Evolutionary conservation across 2,113 vertebrate species (phyloP), one percentile per base, ranked within the genome.

Genomic region (Siphamia tubifer): DNA sequence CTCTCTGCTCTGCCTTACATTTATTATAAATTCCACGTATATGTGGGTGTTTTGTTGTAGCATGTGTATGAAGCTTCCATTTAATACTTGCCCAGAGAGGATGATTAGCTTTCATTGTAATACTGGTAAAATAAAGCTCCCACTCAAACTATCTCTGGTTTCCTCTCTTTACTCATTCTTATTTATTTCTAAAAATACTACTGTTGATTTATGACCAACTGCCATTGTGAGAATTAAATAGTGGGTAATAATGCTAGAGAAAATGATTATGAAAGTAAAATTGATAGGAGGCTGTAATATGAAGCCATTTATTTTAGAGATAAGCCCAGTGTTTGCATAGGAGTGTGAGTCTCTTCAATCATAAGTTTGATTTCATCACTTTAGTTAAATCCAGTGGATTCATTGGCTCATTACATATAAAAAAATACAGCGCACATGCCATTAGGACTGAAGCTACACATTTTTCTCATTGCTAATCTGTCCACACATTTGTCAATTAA

Each of bases 1-100:
- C 36, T 40, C 52, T 56, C 25, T 28, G 19, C 35, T 64, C 53
- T 71, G 47, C 55, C 19, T 69, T 64, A 44, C 52, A 47, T 38
- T 48, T 55, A 23, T 69, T 73, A 58, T 77, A 82, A 70, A 82
- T 77, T 70, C 68, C 66, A 64, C 74, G 58, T 72, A 42, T 45
- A 70, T 69, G 53, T 62, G 17, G 27, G 66, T 56, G 28, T 61
- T 68, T 77, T 64, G 62, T 57, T 44, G 31, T 47, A 6, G 4
- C 4, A n/a, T 7, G 8, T 51, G 44, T 49, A 60, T 73, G 49
- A 81, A 73, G 63, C 71, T 71, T 82, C 74, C 23, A 51, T 69
- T 71, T 32, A 83, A 73, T 63, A 54, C 71, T 77, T 57, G 40
- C 24, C 27, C 53, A 12, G 45, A 34, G 28, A 67, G 44, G 39